Conservation (phyloP, 30 jellyfish, hydroid and myxozoan genomes). For the Rhopilema esculentum region DNA sequence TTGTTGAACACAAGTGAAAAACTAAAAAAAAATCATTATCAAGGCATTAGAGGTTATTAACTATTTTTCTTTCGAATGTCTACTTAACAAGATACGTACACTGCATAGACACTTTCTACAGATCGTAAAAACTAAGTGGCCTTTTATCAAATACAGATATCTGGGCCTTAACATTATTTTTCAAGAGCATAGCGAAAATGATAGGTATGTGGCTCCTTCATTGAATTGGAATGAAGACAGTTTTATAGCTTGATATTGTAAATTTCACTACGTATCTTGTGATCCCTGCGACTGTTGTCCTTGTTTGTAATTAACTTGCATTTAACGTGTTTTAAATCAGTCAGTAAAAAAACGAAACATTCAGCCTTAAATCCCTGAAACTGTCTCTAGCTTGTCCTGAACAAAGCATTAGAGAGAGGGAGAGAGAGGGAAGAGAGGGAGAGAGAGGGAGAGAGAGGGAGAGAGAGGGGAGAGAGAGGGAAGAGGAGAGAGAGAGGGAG, state of each 20-base stretch:
- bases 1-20: conserved; percentile 33
- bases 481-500: background rate
- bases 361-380: background rate
- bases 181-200: too few relatives aligned
- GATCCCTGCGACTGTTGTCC: too few relatives aligned
- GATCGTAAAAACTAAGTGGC: background rate
- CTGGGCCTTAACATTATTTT: too few relatives aligned
- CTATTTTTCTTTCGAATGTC: too few relatives aligned
- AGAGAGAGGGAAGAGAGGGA: background rate
- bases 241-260: too few relatives aligned
- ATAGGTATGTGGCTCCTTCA: too few relatives aligned
- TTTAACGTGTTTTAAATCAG: too few relatives aligned
- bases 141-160: background rate
- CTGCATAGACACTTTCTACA: background rate
- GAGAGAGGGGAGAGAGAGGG: background rate
- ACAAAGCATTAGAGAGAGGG: background rate
- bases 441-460: background rate
- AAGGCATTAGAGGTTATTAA: background rate
- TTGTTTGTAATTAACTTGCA: too few relatives aligned
- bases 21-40: conserved; percentile 8
- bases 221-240: too few relatives aligned
- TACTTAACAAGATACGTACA: too few relatives aligned
- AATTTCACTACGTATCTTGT: too few relatives aligned
- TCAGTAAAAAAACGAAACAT: too few relatives aligned
- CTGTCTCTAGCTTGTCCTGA: background rate